phyloP scores from a whole-genome alignment of 2,797 vertebrate genomes.

The Sphenopsis melanotis region DNA sequence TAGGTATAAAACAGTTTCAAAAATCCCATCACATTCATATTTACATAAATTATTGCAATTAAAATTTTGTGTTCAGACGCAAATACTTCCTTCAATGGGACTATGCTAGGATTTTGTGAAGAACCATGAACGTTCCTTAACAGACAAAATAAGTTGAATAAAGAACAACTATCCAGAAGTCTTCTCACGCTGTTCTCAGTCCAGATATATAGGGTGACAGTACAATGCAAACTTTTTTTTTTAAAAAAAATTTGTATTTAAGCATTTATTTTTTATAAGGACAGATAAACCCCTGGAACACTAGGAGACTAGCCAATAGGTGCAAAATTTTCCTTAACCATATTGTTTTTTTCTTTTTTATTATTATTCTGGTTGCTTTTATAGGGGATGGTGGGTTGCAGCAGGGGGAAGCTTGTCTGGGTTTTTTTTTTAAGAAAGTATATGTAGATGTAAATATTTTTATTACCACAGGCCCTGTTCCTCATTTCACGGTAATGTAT shows the following conservation, averaged over 20 bases:
- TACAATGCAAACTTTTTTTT: not conserved
- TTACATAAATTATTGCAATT: not conserved
- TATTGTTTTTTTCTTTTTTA: not conserved
- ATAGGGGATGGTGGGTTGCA: accelerated
- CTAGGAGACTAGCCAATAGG: not conserved
- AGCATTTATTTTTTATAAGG: not conserved
- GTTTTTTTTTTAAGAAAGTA: not conserved
- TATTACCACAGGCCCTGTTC: not conserved
- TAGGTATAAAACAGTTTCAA: not conserved
- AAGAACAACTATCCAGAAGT: not conserved
- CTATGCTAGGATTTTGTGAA: not conserved
- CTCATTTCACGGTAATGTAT: not conserved
- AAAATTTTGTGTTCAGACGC: not conserved
- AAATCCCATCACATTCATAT: not conserved
- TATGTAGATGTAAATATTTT: not conserved
- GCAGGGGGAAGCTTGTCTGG: accelerated
- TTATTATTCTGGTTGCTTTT: not conserved
- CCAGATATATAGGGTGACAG: not conserved
- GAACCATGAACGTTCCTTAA: not conserved
- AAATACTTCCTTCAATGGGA: not conserved
- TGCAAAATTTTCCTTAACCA: not conserved
- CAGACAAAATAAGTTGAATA: not conserved
- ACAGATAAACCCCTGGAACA: not conserved
- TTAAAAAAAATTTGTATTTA: not conserved
- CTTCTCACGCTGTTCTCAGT: not conserved